These are phyloP conservation scores for Pseudonaja textilis DNA, from an alignment of 2,113 vertebrate genomes.

Conservation along the genomic window DNA sequence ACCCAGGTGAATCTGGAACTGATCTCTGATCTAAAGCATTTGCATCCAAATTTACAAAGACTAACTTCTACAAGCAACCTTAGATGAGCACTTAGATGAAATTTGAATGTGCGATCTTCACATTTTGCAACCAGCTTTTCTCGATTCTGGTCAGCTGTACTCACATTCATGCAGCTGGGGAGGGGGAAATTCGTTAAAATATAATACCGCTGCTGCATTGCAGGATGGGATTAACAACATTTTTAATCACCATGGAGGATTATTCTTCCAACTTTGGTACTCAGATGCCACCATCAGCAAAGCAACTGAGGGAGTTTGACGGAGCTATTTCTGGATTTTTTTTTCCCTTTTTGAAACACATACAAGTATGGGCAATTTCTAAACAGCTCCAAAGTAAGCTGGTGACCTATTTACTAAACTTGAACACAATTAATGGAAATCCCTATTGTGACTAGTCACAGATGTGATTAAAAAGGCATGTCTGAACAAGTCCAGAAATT, in stretches of 20 bases:
- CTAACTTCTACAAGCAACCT: neutral
- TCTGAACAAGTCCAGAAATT: neutral
- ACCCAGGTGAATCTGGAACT: neutral
- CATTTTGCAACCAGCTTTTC: neutral
- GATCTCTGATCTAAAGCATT: neutral
- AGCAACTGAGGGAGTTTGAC: neutral
- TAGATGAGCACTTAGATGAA: neutral
- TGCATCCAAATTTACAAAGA: neutral
- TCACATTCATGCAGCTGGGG: neutral
- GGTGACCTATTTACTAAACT: conserved; percentile 20
- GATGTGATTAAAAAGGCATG: conserved; percentile 5
- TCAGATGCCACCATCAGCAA: conserved; percentile 25
- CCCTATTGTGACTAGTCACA: conserved; percentile 1
- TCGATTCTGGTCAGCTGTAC: neutral
- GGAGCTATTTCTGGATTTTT: conserved; percentile 8
- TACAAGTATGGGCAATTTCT: conserved; percentile 29
- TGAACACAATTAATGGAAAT: conserved; percentile 31
- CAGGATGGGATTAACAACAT: neutral
- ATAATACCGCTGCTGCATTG: neutral
- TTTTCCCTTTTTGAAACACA: neutral
- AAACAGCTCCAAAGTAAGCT: neutral
- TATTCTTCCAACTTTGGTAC: neutral
- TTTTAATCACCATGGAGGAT: conserved; percentile 24
- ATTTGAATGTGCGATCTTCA: neutral
- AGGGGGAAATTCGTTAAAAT: neutral